Percentiles rank a stretch among this genome's conserved stretches.
These are phyloP conservation scores for Drosophila azteca DNA, from an alignment of 1,140 invertebrate species.

Conservation along the genomic window DNA sequence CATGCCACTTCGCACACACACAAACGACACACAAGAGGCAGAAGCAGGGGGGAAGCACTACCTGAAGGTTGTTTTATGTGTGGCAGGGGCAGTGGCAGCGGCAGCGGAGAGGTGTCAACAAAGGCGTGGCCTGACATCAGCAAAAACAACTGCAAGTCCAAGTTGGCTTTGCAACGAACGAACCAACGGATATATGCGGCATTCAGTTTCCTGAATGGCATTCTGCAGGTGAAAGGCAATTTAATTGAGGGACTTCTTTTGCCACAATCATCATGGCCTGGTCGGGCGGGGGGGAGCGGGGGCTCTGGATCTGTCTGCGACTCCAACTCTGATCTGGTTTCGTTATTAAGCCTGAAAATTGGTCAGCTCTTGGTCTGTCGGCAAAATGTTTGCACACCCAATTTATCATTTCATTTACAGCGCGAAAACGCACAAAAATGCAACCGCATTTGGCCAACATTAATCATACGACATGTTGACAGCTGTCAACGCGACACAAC, in stretches of 20 bases:
- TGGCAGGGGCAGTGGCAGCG: too few relatives aligned
- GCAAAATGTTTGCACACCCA: slow-evolving; percentile 50
- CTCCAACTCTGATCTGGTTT: too few relatives aligned
- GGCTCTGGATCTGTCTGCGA: too few relatives aligned
- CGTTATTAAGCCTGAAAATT: slow-evolving; percentile 50
- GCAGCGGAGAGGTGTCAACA: slow-evolving; percentile 32
- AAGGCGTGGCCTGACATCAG: slow-evolving; percentile 19
- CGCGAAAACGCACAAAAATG: slow-evolving; percentile 59
- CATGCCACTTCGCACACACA: slow-evolving; percentile 69
- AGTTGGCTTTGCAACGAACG: not conserved
- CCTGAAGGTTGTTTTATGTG: slow-evolving; percentile 11
- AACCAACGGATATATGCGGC: slow-evolving; percentile 30
- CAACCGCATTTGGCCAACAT: slow-evolving; percentile 70
- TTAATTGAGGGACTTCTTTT: slow-evolving; percentile 58
- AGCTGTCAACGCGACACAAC: slow-evolving; percentile 61
- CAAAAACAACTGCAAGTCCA: slow-evolving; percentile 28
- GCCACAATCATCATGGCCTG: slow-evolving; percentile 8
- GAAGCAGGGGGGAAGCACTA: slow-evolving; percentile 39
- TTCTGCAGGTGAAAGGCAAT: slow-evolving; percentile 51
- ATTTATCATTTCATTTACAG: slow-evolving; percentile 70
- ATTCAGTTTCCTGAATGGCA: slow-evolving; percentile 45
- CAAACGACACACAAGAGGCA: slow-evolving; percentile 43
- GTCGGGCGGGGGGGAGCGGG: slow-evolving; percentile 8
- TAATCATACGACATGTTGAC: slow-evolving; percentile 82
- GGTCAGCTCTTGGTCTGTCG: slow-evolving; percentile 13